These are phyloP conservation scores for Beroe ovata DNA, from an alignment of 37 sponge, comb jelly and placozoan species.

Conservation along the genomic window DNA sequence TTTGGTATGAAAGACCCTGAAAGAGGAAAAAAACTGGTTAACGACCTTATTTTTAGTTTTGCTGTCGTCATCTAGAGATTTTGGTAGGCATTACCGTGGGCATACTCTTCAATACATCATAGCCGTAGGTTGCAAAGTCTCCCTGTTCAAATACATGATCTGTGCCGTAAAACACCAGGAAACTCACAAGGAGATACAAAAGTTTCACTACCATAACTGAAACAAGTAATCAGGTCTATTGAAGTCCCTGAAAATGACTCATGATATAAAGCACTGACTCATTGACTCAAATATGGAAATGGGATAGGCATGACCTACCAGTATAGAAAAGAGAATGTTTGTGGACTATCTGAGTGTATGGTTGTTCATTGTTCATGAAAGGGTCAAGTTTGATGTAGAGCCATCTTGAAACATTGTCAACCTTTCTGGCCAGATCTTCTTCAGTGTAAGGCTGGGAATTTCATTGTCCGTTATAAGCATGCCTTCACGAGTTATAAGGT, in stretches of 20 bases:
- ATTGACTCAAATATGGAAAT: too few relatives aligned
- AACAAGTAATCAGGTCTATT: too few relatives aligned
- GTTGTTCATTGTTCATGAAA: constrained; percentile 28
- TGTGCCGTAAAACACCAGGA: constrained; percentile 1
- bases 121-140: constrained; percentile 26
- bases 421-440: neutral
- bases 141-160: constrained; percentile 13
- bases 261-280: too few relatives aligned
- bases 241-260: too few relatives aligned
- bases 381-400: constrained; percentile 60
- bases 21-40: neutral
- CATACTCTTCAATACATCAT: constrained; percentile 25
- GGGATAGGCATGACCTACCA: neutral
- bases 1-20: neutral
- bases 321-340: constrained; percentile 53
- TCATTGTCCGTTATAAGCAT: too few relatives aligned
- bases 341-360: constrained; percentile 15
- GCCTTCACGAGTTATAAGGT: too few relatives aligned
- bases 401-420: constrained; percentile 65
- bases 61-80: too few relatives aligned
- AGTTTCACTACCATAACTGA: constrained; percentile 56
- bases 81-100: constrained; percentile 9
- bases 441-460: constrained; percentile 51
- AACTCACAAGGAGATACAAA: neutral
- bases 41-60: too few relatives aligned